Evolutionary conservation across 1,140 invertebrate species (phyloP).

Genomic region (Drosophila nebulosa): DNA sequence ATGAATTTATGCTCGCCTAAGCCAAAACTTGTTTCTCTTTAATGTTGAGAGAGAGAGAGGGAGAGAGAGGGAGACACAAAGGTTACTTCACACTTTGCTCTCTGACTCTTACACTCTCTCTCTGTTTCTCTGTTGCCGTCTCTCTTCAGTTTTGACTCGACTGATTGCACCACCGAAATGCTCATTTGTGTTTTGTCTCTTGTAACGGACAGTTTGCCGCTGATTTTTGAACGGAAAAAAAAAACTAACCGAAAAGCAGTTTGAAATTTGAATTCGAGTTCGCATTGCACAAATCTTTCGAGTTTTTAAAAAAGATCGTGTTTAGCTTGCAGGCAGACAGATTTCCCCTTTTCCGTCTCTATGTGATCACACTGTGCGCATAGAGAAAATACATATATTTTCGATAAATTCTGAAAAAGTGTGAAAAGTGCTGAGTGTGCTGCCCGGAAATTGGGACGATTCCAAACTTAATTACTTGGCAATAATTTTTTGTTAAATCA

Average conservation of each 20-base stretch:
- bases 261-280: slow-evolving; percentile 12
- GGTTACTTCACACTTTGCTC: neutral
- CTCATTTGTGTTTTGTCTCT: slow-evolving; percentile 48
- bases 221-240: slow-evolving; percentile 11
- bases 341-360: neutral
- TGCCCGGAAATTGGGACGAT: slow-evolving; percentile 54
- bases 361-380: neutral
- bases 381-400: neutral
- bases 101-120: neutral
- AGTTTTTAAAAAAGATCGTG: slow-evolving; percentile 1
- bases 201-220: slow-evolving; percentile 34
- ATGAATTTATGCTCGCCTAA: slow-evolving; percentile 37
- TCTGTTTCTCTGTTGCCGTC: slow-evolving; percentile 17
- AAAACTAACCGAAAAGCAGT: neutral
- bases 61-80: too few relatives aligned
- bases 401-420: slow-evolving; percentile 12
- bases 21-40: slow-evolving; percentile 5
- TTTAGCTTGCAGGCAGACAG: neutral
- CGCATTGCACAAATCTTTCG: slow-evolving; percentile 7
- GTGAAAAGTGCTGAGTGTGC: slow-evolving; percentile 62
- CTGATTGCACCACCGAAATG: neutral
- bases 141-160: slow-evolving; percentile 6
- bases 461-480: slow-evolving; percentile 66
- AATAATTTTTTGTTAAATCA: slow-evolving; percentile 58
- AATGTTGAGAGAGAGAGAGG: neutral